phyloP scores from a whole-genome alignment of 2,797 vertebrate genomes.

The Anableps anableps region DNA sequence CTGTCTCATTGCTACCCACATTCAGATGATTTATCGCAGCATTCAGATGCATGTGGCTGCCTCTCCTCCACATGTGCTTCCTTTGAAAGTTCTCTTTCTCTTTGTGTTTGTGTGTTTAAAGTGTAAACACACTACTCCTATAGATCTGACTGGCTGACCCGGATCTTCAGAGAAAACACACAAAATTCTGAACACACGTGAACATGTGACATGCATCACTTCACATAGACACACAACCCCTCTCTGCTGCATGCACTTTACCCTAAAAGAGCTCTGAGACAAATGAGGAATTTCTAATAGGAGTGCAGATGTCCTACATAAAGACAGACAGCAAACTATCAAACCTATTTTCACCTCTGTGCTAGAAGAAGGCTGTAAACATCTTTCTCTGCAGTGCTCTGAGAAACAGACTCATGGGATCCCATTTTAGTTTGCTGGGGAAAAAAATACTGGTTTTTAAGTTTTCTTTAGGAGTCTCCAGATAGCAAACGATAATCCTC shows the following conservation, averaged over 20 bases:
- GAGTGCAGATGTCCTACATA: constrained; percentile 15
- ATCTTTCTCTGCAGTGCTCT: constrained; percentile 10
- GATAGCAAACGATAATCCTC: constrained; percentile 30
- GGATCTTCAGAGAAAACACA: constrained; percentile 45
- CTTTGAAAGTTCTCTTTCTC: constrained; percentile 25
- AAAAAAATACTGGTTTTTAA: constrained; percentile 28
- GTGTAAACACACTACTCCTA: constrained; percentile 56
- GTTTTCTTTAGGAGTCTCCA: constrained; percentile 29
- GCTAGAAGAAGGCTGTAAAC: constrained; percentile 26
- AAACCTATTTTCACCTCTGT: constrained; percentile 21
- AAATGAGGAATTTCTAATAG: constrained; percentile 47
- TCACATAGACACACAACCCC: constrained; percentile 23
- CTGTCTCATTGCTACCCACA: constrained; percentile 39
- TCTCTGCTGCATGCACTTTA: background rate
- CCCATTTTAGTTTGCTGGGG: background rate
- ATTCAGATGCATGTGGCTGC: constrained; percentile 37
- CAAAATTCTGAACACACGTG: constrained; percentile 13
- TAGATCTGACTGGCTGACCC: constrained; percentile 45
- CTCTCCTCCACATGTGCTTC: constrained; percentile 33
- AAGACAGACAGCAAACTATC: constrained; percentile 30
- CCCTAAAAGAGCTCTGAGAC: constrained; percentile 18
- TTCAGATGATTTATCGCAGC: constrained; percentile 50
- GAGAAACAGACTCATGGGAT: background rate
- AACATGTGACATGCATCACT: constrained; percentile 24
- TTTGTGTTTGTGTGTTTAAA: constrained; percentile 50